Evolutionary conservation across 2,888 invertebrate species (phyloP).

Genomic region (Megastigmus dorsalis): DNA sequence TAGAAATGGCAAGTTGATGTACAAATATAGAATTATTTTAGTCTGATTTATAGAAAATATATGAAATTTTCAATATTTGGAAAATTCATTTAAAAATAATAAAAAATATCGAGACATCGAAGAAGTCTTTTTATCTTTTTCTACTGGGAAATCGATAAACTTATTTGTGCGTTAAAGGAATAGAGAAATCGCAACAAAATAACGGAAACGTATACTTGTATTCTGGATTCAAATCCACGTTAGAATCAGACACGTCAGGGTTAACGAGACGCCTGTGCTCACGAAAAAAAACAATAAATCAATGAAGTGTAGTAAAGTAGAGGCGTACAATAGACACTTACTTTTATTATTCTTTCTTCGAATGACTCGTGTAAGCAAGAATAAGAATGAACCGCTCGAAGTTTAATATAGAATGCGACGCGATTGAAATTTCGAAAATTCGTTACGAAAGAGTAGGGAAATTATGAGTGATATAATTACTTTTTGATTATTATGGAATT

Average conservation of each 20-base stretch:
- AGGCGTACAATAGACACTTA: slow-evolving; percentile 34
- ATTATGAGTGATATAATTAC: slow-evolving; percentile 10
- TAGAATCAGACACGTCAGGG: slow-evolving; percentile 5
- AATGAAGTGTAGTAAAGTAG: slow-evolving; percentile 14
- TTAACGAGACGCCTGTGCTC: slow-evolving; percentile 8
- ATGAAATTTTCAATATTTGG: too few relatives aligned
- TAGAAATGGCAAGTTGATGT: too few relatives aligned
- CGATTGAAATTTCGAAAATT: slow-evolving; percentile 24
- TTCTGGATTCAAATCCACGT: slow-evolving; percentile 10
- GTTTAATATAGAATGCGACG: slow-evolving; percentile 27
- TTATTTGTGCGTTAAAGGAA: background rate
- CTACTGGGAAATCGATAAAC: background rate
- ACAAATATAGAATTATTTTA: too few relatives aligned
- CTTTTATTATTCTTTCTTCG: slow-evolving; percentile 28
- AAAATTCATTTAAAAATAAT: too few relatives aligned
- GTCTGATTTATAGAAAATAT: too few relatives aligned
- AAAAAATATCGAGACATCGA: slow-evolving; percentile 22
- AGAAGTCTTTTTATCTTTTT: slow-evolving; percentile 30
- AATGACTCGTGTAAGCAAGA: slow-evolving; percentile 10
- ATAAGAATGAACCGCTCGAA: background rate
- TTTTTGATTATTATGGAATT: slow-evolving; percentile 12
- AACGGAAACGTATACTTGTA: background rate
- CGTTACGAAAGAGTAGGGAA: background rate
- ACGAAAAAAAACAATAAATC: slow-evolving; percentile 23
- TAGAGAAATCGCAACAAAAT: background rate